phyloP scores from a whole-genome alignment of 2,113 vertebrate genomes.

The Neogale vison region DNA sequence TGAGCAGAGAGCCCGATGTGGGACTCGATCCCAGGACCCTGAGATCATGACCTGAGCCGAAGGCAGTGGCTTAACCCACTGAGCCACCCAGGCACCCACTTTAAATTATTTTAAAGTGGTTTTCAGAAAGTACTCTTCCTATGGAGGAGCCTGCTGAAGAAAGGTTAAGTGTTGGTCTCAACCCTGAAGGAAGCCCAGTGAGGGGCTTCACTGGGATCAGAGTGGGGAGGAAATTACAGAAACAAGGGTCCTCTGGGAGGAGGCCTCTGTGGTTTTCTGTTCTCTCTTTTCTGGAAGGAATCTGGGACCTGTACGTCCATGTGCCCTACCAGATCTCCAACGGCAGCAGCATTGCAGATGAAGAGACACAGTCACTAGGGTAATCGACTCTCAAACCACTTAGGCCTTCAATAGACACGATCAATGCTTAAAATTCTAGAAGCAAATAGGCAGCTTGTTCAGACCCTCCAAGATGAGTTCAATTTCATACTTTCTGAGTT shows the following conservation, averaged over 20 bases:
- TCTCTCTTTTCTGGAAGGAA: background rate
- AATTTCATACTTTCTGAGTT: background rate
- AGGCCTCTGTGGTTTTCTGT: background rate
- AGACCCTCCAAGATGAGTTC: background rate
- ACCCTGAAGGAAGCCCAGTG: background rate
- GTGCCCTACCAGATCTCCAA: background rate
- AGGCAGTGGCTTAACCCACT: too few relatives aligned
- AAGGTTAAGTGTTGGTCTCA: background rate
- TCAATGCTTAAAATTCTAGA: background rate
- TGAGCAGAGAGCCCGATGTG: too few relatives aligned
- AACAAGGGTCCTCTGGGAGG: background rate
- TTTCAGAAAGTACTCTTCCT: conserved; percentile 48
- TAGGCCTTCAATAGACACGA: background rate
- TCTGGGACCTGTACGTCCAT: background rate
- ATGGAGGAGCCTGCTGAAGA: conserved; percentile 4
- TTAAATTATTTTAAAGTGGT: conserved; percentile 58
- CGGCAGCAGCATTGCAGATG: background rate
- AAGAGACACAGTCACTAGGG: conserved; percentile 41
- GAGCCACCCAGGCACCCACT: too few relatives aligned
- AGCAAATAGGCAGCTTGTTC: background rate
- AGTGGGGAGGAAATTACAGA: background rate
- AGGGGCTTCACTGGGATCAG: background rate
- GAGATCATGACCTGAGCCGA: too few relatives aligned
- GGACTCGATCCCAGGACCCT: too few relatives aligned
- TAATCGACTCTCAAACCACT: conserved; percentile 66